These are phyloP conservation scores for Gallinago media DNA, from an alignment of 2,113 vertebrate species.

Conservation along the genomic window DNA sequence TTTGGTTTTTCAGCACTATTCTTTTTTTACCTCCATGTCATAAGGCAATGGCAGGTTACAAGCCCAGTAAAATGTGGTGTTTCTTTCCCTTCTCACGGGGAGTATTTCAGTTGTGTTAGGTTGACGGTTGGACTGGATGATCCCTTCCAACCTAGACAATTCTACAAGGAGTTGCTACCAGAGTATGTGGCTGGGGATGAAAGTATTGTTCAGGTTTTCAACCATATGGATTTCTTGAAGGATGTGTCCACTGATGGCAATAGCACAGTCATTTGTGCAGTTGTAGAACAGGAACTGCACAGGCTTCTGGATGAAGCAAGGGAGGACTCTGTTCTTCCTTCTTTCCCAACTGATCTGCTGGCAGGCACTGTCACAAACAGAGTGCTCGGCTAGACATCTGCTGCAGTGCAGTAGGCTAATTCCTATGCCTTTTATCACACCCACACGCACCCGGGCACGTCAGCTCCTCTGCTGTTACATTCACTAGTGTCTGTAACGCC, in stretches of 20 bases:
- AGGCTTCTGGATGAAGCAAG: neutral
- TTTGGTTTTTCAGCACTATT: neutral
- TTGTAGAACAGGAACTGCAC: neutral
- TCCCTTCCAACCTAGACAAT: too few relatives aligned
- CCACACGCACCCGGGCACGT: neutral
- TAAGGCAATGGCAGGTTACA: neutral
- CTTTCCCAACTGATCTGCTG: neutral
- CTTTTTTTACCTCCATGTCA: accelerated
- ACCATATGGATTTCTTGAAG: neutral
- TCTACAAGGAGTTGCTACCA: accelerated
- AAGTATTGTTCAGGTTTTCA: neutral
- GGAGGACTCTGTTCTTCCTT: neutral
- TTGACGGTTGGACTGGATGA: too few relatives aligned
- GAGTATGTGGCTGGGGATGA: neutral
- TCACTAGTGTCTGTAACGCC: neutral
- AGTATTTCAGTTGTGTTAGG: neutral
- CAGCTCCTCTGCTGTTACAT: constrained; percentile 9
- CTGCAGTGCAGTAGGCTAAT: neutral
- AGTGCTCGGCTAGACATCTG: neutral
- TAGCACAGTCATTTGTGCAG: neutral
- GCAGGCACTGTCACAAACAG: neutral
- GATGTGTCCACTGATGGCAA: neutral
- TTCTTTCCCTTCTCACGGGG: neutral
- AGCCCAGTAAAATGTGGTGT: neutral
- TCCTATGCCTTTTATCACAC: neutral